phyloP scores from a whole-genome alignment of 2,888 invertebrate genomes.

The Rotaria macrura region DNA sequence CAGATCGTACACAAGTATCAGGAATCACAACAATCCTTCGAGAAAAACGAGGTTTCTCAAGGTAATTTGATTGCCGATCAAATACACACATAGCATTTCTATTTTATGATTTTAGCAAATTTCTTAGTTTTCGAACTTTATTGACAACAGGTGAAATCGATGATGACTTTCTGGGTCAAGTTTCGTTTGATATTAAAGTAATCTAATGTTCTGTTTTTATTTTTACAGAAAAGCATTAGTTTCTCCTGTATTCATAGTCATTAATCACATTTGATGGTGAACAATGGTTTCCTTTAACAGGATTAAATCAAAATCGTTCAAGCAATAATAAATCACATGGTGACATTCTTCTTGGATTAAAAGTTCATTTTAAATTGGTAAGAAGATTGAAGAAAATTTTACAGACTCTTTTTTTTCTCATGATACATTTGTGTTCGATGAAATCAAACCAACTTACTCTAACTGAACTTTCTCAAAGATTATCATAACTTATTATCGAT shows the following conservation, averaged over 20 bases:
- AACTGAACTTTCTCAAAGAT: no score
- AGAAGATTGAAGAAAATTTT: background rate
- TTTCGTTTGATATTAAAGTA: background rate
- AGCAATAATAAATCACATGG: background rate
- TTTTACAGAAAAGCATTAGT: no score
- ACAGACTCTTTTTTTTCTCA: background rate
- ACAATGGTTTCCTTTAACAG: background rate
- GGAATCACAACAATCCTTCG: background rate
- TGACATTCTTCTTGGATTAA: background rate
- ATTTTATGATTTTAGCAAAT: background rate
- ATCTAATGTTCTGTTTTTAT: no score
- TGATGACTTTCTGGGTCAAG: constrained; percentile 4
- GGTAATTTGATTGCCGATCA: background rate
- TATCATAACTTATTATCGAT: background rate
- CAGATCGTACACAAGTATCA: background rate
- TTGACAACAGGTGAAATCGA: background rate
- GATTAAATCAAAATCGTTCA: background rate
- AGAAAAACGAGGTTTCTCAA: background rate
- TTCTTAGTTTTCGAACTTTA: background rate
- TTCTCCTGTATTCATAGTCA: background rate
- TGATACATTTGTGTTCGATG: no score
- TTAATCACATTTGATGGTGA: background rate
- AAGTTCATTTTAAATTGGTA: constrained; percentile 21
- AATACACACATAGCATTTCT: no score
- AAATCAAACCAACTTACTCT: no score